Evolutionary conservation across 1,140 invertebrate genomes (phyloP), one percentile per base, ranked within the genome.

Genomic region (Bactericera cockerelli): DNA sequence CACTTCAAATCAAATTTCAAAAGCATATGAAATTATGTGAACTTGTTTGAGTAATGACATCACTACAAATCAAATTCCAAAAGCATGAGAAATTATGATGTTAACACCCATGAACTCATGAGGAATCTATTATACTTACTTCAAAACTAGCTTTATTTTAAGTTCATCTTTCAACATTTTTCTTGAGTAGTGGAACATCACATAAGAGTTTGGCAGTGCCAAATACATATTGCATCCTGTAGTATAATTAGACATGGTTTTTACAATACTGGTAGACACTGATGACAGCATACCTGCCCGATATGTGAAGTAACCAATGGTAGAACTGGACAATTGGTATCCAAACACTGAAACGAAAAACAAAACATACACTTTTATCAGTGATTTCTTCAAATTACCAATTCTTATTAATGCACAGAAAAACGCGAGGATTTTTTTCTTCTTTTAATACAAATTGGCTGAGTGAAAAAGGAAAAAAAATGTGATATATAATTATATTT

Each of bases 251-350:
- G 84, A 78, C 2, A 82, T 84, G 66, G 87, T 83, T 62, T 85
- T 79, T 28, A 87, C 80, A 24, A 93, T 72, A 39, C 81, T 81
- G 0, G 88, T 88, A 1, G 79, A 83, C 79, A 95, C 82, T 0
- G 83, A 81, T 14, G 82, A 84, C 36, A 83, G 77, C 1, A 75
- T 71, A 4, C 85, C 85, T 0, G 79, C 79, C 69, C 87, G 83
- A 67, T 88, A 92, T 0, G 87, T 89, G 10, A 95, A 70, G 66
- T 92, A 90, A 25, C 91, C 91, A 36, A 91, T 80, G 0, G 87
- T 86, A 67, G 89, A 80, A 61, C 84, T 83, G 67, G 90, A 86
- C 60, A 96, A 72, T 68, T 93, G 88, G 68, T 85, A 81, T 14
- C 83, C 87, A 63, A 93, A 69, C 16, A 87, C 88, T 87, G 70